Evolutionary conservation across 2,113 vertebrate species (phyloP).

Genomic region (Ciconia maguari): DNA sequence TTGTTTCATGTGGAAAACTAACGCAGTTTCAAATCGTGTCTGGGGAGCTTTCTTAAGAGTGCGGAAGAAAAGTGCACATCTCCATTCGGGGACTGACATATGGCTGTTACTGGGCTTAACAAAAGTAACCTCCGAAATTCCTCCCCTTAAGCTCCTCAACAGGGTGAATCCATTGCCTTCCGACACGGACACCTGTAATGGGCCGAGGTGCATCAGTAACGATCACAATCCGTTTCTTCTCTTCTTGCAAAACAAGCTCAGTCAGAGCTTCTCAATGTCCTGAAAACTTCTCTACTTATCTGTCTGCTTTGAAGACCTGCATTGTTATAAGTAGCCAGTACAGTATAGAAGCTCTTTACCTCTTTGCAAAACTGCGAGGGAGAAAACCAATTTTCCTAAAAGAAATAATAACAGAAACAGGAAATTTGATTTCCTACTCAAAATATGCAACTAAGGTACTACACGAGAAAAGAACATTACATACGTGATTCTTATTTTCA

Average conservation of each 20-base stretch:
- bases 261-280: constrained; percentile 16
- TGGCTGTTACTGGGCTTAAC: background rate
- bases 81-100: background rate
- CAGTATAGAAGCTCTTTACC: constrained; percentile 7
- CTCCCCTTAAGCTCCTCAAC: background rate
- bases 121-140: background rate
- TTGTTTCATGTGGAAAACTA: background rate
- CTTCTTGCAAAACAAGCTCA: constrained; percentile 18
- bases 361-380: constrained; percentile 10
- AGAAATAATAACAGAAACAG: constrained; percentile 13
- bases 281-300: constrained; percentile 39
- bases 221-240: background rate
- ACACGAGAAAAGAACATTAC: accelerated
- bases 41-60: background rate
- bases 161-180: constrained; percentile 15
- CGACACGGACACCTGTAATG: background rate
- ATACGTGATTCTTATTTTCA: background rate
- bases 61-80: background rate
- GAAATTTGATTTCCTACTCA: constrained; percentile 38
- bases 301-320: background rate
- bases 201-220: background rate
- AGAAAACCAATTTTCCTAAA: background rate
- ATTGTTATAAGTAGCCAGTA: constrained; percentile 20
- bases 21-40: background rate
- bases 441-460: background rate